Evolutionary conservation across 2,888 invertebrate genomes (phyloP).

Genomic region (Panopea generosa): DNA sequence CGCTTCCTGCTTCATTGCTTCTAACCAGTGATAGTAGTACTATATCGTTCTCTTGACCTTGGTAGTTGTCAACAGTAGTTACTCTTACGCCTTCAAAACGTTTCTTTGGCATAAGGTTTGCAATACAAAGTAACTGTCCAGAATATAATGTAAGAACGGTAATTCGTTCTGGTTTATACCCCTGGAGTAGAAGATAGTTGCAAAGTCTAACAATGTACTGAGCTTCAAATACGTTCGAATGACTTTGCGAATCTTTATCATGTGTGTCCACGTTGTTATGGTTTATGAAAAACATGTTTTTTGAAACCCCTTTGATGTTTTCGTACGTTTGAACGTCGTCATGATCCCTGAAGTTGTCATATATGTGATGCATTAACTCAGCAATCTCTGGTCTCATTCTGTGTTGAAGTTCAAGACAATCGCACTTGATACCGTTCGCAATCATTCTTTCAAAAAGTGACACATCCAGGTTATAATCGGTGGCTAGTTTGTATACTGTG

Average conservation of each 20-base stretch:
- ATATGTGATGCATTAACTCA: slow-evolving; percentile 74
- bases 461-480: slow-evolving; percentile 89
- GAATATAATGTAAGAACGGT: slow-evolving; percentile 81
- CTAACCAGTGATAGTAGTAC: slow-evolving; percentile 83
- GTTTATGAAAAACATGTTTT: slow-evolving; percentile 78
- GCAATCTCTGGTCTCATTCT: slow-evolving; percentile 84
- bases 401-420: slow-evolving; percentile 88
- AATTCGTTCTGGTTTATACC: slow-evolving; percentile 75
- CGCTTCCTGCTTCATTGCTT: slow-evolving; percentile 70
- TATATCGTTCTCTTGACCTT: slow-evolving; percentile 85
- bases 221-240: slow-evolving; percentile 78
- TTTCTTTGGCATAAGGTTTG: slow-evolving; percentile 69
- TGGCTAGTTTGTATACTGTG: slow-evolving; percentile 89
- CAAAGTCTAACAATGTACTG: slow-evolving; percentile 73
- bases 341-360: slow-evolving; percentile 68
- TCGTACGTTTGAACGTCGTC: slow-evolving; percentile 68
- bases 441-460: slow-evolving; percentile 94
- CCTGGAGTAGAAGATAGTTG: slow-evolving; percentile 77
- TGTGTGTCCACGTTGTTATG: slow-evolving; percentile 71
- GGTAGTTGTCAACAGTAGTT: slow-evolving; percentile 83
- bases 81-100: slow-evolving; percentile 74
- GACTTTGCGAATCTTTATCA: slow-evolving; percentile 76
- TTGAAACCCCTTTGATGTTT: slow-evolving; percentile 71
- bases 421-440: slow-evolving; percentile 88
- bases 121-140: slow-evolving; percentile 76